Conservation (phyloP, 2,888 invertebrate species). For the Luperina testacea region DNA sequence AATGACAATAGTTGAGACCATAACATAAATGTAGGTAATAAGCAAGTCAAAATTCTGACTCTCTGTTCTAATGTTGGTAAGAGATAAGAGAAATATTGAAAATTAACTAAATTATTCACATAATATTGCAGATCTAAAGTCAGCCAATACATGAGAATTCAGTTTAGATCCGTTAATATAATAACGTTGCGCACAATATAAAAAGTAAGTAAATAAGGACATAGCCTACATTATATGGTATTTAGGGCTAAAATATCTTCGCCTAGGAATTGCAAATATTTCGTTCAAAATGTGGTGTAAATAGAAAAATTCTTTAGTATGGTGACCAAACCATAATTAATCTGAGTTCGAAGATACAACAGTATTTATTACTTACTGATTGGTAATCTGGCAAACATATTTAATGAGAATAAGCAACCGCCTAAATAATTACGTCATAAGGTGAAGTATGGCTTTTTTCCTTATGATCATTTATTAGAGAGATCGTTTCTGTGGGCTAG, state of each 20-base stretch:
- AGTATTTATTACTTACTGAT: background rate
- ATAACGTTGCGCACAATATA: conserved; percentile 7
- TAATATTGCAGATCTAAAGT: background rate
- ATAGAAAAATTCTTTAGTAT: background rate
- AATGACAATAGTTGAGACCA: background rate
- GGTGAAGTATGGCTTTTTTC: background rate
- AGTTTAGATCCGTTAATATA: background rate
- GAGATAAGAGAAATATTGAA: background rate
- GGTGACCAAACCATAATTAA: background rate
- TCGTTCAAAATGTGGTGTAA: background rate
- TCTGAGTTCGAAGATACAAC: background rate
- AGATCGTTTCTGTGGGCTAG: background rate
- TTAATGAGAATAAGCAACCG: background rate
- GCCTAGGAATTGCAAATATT: background rate
- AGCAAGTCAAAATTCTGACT: background rate
- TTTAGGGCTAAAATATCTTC: background rate
- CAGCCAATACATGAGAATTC: background rate
- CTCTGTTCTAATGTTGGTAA: background rate
- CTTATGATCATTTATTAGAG: background rate
- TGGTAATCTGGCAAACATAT: background rate
- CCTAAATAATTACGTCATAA: background rate
- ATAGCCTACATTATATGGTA: background rate
- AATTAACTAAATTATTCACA: background rate
- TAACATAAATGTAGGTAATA: background rate
- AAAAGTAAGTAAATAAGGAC: conserved; percentile 1